Base-by-base conservation (phyloP, 2,113 vertebrate genomes). In the Donacobius atricapilla region DNA sequence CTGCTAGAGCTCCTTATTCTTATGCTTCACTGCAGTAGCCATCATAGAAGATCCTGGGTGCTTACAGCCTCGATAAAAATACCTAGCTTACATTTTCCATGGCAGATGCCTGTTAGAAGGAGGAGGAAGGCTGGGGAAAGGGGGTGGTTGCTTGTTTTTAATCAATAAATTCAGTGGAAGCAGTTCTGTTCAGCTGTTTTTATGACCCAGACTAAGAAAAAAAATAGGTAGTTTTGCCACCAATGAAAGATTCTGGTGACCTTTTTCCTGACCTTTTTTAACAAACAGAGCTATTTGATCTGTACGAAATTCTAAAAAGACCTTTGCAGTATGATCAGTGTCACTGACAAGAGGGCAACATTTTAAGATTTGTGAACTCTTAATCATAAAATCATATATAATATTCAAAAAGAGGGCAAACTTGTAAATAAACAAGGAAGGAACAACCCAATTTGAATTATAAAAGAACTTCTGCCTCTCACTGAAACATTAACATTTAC, bases 301-400 rank as follows among this genome's bases (percentile, higher is more conserved):
- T 89, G 89, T 69, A 95, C 72, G 70, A 92, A 95, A 93, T 89
- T 92, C 89, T 57, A 33, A 84, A 88, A 93, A 93, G 90, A 96
- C 93, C 90, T 95, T 84, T 97, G 92, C 88, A 71, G 75, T 90
- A 70, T 17, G 75, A 94, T 90, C 85, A 48, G 72, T 45, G 50
- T 76, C 92, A 80, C 76, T 69, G 72, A 90, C 77, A 82, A 92
- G 77, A 87, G 79, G 68, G 61, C 53, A 94, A 86, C 76, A 58
- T 91, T 93, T 89, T 84, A 88, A 87, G 72, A 93, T 78, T 87
- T 89, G 91, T 93, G 93, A 95, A 93, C 95, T 93, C 83, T 90
- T 93, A 81, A 87, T 86, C 13, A 0, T 57, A 40, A 94, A 92
- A 87, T 61, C 80, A 73, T 91, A 78, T 20, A 82, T 25, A 75